Base-by-base conservation (phyloP, 2,888 invertebrate species). In the Mythimna albipuncta region DNA sequence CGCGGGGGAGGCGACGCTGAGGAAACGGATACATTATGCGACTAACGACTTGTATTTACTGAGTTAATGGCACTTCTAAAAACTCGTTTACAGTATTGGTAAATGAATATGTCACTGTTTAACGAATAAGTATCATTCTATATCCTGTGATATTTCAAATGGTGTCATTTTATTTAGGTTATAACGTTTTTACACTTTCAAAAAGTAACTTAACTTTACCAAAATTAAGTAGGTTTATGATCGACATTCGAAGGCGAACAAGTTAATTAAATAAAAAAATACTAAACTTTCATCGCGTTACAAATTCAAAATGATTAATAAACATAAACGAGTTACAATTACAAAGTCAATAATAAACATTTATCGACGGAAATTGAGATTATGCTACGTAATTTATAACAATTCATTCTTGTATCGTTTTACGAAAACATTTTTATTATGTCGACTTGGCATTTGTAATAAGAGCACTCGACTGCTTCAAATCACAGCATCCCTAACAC, bases 1-100 rank as follows among this genome's bases (percentile, higher is more conserved):
- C 26, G 77, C 65, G 79, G 68, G 72, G 73, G 69, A 77, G 77
- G 78, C 80, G 74, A 72, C 69, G 71, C 83, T 71, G 74, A 85
- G 88, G 86, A 90, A 91, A 90, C 89, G 90, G 90, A 91, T 90
- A 84, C 87, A 89, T 83, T 86, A 85, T 84, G 79, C 82, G 83
- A 87, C 85, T 86, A 88, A 85, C 82, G 83, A 88, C 87, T 71
- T 75, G 79, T 82, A 84, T 78, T 78, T 86, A 77, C 77, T 55
- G 64, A 84, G 75, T 77, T 85, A 83, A 85, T 85, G 83, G 81
- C 80, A 77, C 78, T 69, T 74, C 81, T 66, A 68, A 83, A 74
- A 84, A 79, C 84, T 70, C 75, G 82, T 85, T 79, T 82, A 75
- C 64, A 19, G 64, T 79, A 75, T 79, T 65, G 64, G 75, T 75